Evolutionary conservation across 2,888 invertebrate species (phyloP), one percentile per base, ranked within the genome.

Genomic region (Junonia oenone): DNA sequence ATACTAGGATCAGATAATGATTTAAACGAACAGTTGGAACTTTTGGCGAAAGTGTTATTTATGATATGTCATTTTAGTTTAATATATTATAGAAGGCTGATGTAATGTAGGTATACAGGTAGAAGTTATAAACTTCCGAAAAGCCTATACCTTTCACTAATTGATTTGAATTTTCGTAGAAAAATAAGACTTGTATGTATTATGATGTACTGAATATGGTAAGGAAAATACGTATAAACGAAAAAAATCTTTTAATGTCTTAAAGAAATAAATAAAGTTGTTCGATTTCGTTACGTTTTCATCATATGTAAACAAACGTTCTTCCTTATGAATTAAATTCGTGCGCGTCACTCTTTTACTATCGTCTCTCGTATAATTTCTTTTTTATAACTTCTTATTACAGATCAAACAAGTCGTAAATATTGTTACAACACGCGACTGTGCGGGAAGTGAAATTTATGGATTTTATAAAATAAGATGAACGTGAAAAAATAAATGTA

Each of bases 251-350:
- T n/a, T n/a, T n/a, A n/a, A n/a, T n/a, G n/a, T n/a, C n/a, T n/a
- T n/a, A n/a, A n/a, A n/a, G 4, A 17, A 5, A 6, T 11, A 19
- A 19, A 15, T 17, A 11, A 17, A 17, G 9, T 11, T 38, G 17
- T n/a, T 17, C 15, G 4, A 40, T 40, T 40, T 11, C 4, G 17
- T 40, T 40, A 40, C 38, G 19, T 40, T 11, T 40, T 11, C 46
- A 29, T 35, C 27, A 37, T 19, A 26, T 45, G 38, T 43, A 43
- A 40, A 48, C 38, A 48, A 29, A 15, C 29, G 48, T 33, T 26
- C 54, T 29, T 55, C 55, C 56, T 49, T 53, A 45, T 63, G 54
- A 63, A 63, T 62, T 59, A 61, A 48, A 38, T 53, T 57, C 47
- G 58, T 48, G 15, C 46, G 22, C 45, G 58, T 55, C 49, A 51